Conservation (phyloP, 1,140 invertebrate genomes). For the Zaprionus camerounensis region DNA sequence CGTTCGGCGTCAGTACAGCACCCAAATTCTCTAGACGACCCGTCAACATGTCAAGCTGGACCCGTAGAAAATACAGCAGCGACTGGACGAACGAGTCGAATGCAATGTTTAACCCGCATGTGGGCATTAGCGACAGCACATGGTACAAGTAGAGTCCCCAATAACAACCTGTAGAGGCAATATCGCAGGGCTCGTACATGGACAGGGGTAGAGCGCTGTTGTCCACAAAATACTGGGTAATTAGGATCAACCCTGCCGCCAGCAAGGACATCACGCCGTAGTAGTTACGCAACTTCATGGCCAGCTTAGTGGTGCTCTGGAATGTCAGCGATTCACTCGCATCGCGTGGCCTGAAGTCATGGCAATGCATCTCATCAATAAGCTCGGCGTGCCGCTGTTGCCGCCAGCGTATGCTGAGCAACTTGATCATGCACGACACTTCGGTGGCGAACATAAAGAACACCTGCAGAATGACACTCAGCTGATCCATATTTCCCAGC, state of each 20-base stretch:
- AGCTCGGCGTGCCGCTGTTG: constrained; percentile 25
- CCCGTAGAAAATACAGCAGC: constrained; percentile 54
- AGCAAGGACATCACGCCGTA: constrained; percentile 45
- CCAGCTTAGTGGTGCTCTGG: constrained; percentile 5
- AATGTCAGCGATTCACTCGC: constrained; percentile 17
- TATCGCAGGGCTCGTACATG: constrained; percentile 64
- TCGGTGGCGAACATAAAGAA: constrained; percentile 74
- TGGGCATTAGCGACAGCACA: constrained; percentile 46
- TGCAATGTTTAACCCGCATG: constrained; percentile 69
- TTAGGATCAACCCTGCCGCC: constrained; percentile 39
- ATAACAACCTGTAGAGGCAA: constrained; percentile 38
- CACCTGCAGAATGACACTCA: constrained; percentile 65
- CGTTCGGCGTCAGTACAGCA: neutral
- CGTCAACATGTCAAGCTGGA: constrained; percentile 59
- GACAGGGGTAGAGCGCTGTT: constrained; percentile 43
- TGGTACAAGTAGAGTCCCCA: constrained; percentile 53
- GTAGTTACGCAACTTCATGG: constrained; percentile 44
- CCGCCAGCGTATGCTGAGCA: constrained; percentile 45
- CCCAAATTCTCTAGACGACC: constrained; percentile 57
- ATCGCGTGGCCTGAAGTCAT: constrained; percentile 22
- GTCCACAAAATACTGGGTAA: constrained; percentile 39
- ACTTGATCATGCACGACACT: constrained; percentile 64
- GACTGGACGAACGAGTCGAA: constrained; percentile 60
- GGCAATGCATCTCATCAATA: constrained; percentile 38
- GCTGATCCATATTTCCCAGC: constrained; percentile 42